Evolutionary conservation across 2,888 invertebrate species (phyloP), one percentile per base, ranked within the genome.

Genomic region (Carpatolechia fugitivella): DNA sequence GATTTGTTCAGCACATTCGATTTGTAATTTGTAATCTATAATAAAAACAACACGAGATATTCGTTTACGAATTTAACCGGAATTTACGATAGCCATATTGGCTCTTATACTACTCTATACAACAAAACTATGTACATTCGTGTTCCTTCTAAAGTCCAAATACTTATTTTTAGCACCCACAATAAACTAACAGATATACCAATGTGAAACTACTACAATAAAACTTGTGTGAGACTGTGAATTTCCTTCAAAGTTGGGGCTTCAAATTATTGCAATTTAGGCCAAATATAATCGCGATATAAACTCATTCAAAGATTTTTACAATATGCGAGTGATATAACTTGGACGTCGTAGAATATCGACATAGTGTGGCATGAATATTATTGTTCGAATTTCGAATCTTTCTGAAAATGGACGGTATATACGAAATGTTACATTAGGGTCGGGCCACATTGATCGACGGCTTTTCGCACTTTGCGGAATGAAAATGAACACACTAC

Each of bases 161-260:
- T 62, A 68, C 68, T 71, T 67, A 68, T 56, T 69, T 55, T 76
- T 83, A 85, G 85, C 86, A 86, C 86, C 86, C 83, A 74, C 76
- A 65, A 73, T 70, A 31, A 73, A 76, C 72, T 78, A 79, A 76
- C 72, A 70, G 38, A 50, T 50, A 50, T 50, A 38, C 50, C 50
- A 50, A 50, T 50, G 50, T 38, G 50, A 50, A 20, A 29, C 13
- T 50, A 13, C 13, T 20, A 41, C 16, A 29, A 29, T n/a, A 50
- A 41, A 44, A 50, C 24, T 14, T 14, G n/a, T 14, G 36, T 50
- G 36, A 35, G 33, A 33, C 18, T 36, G 48, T 47, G 46, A 30
- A 30, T 29, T 16, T 16, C 3, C 3, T 31, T 31, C 1, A 38
- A 50, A 36, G 20, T 50, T 38, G 38, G 50, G 50, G 38, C 50